phyloP scores from a whole-genome alignment of 2,888 invertebrate genomes.

The Nomada fabriciana region DNA sequence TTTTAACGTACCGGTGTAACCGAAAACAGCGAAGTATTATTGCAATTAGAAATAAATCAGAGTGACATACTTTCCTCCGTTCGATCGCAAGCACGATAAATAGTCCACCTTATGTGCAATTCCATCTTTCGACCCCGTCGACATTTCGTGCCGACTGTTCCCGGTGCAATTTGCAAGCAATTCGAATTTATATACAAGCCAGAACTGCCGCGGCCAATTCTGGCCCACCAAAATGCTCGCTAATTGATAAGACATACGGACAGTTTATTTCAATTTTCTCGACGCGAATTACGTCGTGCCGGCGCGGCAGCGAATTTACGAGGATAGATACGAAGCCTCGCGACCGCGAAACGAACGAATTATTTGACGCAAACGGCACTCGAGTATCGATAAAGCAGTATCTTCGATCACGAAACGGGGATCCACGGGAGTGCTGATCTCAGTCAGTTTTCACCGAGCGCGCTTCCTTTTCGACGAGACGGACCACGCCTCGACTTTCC shows the following conservation, averaged over 20 bases:
- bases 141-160: not conserved
- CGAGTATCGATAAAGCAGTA: conserved; percentile 33
- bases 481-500: conserved; percentile 66
- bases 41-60: too few species aligned
- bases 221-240: not conserved
- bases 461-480: conserved; percentile 40
- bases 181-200: not conserved
- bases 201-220: too few species aligned
- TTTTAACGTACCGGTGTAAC: not conserved
- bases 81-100: too few species aligned
- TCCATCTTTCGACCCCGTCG: not conserved
- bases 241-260: not conserved
- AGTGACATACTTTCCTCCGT: too few species aligned
- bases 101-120: too few species aligned
- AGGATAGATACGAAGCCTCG: not conserved
- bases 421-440: conserved; percentile 54
- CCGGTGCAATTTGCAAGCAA: not conserved
- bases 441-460: conserved; percentile 40
- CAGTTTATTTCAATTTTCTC: conserved; percentile 7
- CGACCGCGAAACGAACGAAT: conserved; percentile 3
- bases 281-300: conserved; percentile 17
- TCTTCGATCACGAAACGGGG: conserved; percentile 38
- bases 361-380: conserved; percentile 27
- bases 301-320: conserved; percentile 26
- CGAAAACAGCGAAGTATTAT: too few species aligned